phyloP scores from a whole-genome alignment of 2,888 invertebrate genomes.

The Ferdinandea cuprea region DNA sequence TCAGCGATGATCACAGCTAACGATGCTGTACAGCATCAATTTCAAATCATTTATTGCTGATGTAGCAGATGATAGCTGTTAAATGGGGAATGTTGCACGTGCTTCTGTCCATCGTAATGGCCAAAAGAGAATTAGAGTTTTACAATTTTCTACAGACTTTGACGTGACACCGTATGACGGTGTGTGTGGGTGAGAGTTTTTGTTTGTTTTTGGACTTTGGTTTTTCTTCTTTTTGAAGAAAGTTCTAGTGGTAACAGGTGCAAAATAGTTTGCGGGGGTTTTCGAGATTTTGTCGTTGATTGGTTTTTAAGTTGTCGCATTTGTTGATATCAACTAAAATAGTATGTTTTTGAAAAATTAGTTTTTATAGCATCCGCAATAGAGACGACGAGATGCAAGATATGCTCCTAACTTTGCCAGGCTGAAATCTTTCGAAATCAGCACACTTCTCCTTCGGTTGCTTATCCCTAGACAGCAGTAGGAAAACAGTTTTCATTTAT shows the following conservation, averaged over 20 bases:
- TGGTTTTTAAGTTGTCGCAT: background rate
- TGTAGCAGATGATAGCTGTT: slow-evolving; percentile 75
- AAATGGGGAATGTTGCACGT: slow-evolving; percentile 72
- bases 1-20: slow-evolving; percentile 67
- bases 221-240: background rate
- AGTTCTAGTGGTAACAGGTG: slow-evolving; percentile 56
- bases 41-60: slow-evolving; percentile 75
- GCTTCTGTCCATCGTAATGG: slow-evolving; percentile 63
- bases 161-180: slow-evolving; percentile 45
- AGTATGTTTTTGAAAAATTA: too few relatives aligned
- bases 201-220: background rate
- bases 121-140: slow-evolving; percentile 48
- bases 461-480: too few relatives aligned
- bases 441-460: too few relatives aligned
- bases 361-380: too few relatives aligned
- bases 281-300: background rate
- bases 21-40: slow-evolving; percentile 72
- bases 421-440: too few relatives aligned
- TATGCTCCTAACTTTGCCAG: too few relatives aligned
- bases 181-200: slow-evolving; percentile 5
- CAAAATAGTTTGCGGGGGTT: background rate
- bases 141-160: slow-evolving; percentile 56
- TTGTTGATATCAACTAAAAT: too few relatives aligned
- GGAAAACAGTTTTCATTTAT: too few relatives aligned
- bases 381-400: too few relatives aligned